Base-by-base conservation (phyloP, 2,113 vertebrate genomes). In the Hippotragus niger region DNA sequence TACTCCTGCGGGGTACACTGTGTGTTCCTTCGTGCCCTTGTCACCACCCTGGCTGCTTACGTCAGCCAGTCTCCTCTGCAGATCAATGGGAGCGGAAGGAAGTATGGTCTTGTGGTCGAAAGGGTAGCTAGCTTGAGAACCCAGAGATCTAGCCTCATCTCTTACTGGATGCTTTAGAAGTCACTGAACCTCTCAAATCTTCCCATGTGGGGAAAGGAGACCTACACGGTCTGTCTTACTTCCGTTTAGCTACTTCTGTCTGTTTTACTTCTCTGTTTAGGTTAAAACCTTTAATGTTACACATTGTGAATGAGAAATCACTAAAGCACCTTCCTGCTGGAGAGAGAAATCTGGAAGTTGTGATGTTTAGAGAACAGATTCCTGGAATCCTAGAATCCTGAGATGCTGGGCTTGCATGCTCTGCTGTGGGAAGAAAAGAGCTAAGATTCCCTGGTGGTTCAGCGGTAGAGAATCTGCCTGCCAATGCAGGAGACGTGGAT, bases 21-120 rank as follows among this genome's bases (percentile, higher is more conserved):
- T 58, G 8, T 88, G 80, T 93, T 90, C 23, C 10, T 33, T 21
- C 53, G 2, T 58, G 50, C 17, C 27, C 25, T 91, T 71, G 43
- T 91, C 74, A n/a, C 21, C 45, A 90, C 36, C 43, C 45, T 40
- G 27, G 47, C 27, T 93, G 85, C 47, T 88, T 36, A 64, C 21
- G 31, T 60, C 40, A 82, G 52, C 64, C 23, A 33, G 62, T 94
- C 40, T 92, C 87, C 64, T 96, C 90, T 62, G 88, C 16, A 23
- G 11, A 33, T 55, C 91, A 88, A 0, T 19, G 55, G 62, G 76
- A 92, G 45, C 76, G 91, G 90, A 97, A 97, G 92, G 74, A 98
- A 93, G 21, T 93, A 45, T 52, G 88, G 52, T 76, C 67, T 81
- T 58, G 53, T 14, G 88, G 94, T 95, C 0, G 0, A 52, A 88